A percentile compares a stretch with the other conserved stretches of the same genome.
Evolutionary conservation across 1,140 invertebrate genomes (phyloP).

Genomic region (Drosophila suzukii): DNA sequence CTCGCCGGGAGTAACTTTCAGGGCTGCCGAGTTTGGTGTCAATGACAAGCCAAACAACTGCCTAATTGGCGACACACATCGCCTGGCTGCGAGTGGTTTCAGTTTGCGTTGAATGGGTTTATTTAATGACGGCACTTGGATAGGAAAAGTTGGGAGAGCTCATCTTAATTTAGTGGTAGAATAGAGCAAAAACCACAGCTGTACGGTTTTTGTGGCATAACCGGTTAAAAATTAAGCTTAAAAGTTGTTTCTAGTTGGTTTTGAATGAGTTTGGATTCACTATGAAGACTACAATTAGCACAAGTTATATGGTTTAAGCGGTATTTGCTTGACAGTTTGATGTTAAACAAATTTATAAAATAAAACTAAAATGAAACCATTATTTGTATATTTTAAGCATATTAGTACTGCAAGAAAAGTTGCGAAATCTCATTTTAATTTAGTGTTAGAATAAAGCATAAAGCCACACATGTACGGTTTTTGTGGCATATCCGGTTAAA

Average conservation of each 20-base stretch:
- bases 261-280: neutral
- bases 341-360: no score
- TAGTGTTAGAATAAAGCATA: no score
- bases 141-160: neutral
- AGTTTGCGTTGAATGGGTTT: slow-evolving; percentile 26
- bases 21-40: slow-evolving; percentile 48
- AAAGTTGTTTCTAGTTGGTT: neutral
- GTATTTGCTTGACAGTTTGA: no score
- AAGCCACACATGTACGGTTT: no score
- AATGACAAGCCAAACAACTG: slow-evolving; percentile 63
- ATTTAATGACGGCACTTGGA: slow-evolving; percentile 24
- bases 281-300: no score
- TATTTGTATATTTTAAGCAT: no score
- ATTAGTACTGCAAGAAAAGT: no score
- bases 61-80: slow-evolving; percentile 57
- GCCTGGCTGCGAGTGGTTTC: slow-evolving; percentile 6
- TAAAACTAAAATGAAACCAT: no score
- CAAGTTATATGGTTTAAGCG: no score
- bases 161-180: neutral
- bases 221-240: neutral
- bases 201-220: neutral
- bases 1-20: slow-evolving; percentile 45
- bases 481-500: no score
- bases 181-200: neutral
- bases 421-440: no score